Conservation (phyloP, 2,113 vertebrate species). For the Mohoua ochrocephala region DNA sequence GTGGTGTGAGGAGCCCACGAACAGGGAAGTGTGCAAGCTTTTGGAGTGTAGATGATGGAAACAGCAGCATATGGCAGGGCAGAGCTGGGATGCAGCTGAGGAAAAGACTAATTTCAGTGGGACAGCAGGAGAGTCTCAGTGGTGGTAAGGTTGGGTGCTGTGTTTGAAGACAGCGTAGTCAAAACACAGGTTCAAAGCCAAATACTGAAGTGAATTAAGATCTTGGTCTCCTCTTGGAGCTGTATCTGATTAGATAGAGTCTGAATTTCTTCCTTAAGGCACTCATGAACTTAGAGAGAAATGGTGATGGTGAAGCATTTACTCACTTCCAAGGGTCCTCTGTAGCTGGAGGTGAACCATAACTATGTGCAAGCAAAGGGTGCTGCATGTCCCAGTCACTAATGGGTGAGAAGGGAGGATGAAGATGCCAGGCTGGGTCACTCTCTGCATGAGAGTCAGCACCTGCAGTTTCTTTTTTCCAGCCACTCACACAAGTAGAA, state of each 20-base stretch:
- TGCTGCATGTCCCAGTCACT: fast-evolving
- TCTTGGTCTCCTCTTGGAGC: neutral
- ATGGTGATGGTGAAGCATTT: neutral
- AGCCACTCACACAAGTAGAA: neutral
- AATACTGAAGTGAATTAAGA: neutral
- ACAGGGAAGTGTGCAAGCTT: neutral
- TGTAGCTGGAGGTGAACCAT: neutral
- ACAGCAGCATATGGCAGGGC: neutral
- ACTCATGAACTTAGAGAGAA: neutral
- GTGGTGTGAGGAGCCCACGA: neutral
- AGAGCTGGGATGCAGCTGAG: neutral
- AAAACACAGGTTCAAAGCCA: neutral
- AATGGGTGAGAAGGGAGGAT: neutral
- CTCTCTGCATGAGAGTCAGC: neutral
- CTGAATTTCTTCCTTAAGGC: neutral
- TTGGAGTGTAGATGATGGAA: neutral
- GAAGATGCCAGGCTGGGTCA: neutral
- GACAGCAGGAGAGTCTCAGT: neutral
- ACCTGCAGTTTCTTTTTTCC: neutral
- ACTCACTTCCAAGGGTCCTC: neutral
- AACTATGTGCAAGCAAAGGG: neutral
- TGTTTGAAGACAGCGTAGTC: neutral
- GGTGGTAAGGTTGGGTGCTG: neutral
- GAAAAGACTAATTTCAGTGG: neutral
- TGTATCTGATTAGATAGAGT: neutral